Evolutionary conservation across 2,797 vertebrate species (phyloP).

Genomic region (Rhinatrema bivittatum): DNA sequence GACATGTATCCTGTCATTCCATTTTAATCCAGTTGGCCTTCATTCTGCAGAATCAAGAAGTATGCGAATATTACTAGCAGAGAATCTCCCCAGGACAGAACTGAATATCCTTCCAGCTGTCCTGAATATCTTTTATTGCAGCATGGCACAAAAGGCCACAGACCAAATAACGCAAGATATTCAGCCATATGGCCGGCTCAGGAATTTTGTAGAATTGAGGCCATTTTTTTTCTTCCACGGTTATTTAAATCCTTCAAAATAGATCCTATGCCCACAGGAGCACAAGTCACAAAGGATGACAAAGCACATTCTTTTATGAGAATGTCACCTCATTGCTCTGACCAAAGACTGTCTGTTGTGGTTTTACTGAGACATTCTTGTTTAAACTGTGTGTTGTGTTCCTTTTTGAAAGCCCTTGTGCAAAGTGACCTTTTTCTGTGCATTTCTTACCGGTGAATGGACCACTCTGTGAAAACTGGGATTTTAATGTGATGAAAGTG

Average conservation of each 20-base stretch:
- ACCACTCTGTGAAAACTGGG: constrained; percentile 30
- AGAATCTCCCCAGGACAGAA: too few species aligned
- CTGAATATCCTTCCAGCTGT: too few species aligned
- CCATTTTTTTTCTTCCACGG: too few species aligned
- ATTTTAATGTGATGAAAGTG: constrained; percentile 35
- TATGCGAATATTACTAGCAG: too few species aligned
- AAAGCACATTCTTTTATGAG: constrained; percentile 29
- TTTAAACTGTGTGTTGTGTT: constrained; percentile 20
- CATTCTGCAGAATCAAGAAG: background rate
- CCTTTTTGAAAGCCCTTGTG: constrained; percentile 23
- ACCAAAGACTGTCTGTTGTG: constrained; percentile 53
- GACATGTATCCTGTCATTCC: constrained; percentile 17
- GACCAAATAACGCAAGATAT: too few species aligned
- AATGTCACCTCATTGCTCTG: constrained; percentile 45
- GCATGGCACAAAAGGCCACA: too few species aligned
- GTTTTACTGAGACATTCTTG: constrained; percentile 28
- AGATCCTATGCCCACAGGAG: constrained; percentile 22
- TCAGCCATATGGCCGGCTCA: too few species aligned
- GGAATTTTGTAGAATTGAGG: too few species aligned
- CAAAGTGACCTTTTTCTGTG: constrained; percentile 39
- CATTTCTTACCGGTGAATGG: constrained; percentile 18
- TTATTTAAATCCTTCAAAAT: too few species aligned
- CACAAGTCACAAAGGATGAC: constrained; percentile 25
- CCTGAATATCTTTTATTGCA: too few species aligned
- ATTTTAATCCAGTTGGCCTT: constrained; percentile 16